phyloP scores from a whole-genome alignment of 92 coral and sea anemone species.

The Epizoanthus rinbou region DNA sequence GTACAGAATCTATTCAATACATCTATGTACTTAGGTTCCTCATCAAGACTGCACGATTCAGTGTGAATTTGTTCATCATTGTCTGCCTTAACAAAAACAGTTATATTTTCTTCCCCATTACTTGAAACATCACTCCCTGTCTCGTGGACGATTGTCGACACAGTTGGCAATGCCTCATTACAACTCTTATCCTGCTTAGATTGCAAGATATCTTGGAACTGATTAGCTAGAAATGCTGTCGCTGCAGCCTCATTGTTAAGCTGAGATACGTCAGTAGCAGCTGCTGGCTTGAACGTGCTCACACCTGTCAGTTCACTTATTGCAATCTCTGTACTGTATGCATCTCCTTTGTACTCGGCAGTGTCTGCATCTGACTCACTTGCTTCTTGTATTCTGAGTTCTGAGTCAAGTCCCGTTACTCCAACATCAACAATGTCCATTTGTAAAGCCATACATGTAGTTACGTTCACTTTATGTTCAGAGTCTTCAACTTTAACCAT shows the following conservation, averaged over 20 bases:
- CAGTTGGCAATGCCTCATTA: neutral
- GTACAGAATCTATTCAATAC: conserved; percentile 6
- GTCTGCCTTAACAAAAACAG: neutral
- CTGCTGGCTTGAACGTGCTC: neutral
- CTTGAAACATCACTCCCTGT: neutral
- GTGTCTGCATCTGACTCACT: neutral
- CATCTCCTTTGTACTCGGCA: neutral
- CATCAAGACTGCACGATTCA: neutral
- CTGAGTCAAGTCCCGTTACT: too few species aligned
- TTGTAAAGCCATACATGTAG: too few species aligned
- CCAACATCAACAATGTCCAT: too few species aligned
- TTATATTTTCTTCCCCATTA: neutral
- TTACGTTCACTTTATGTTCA: too few species aligned
- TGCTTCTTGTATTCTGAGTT: neutral
- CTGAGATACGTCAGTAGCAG: neutral
- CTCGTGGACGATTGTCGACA: neutral
- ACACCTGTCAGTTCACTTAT: neutral
- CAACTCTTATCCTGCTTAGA: neutral
- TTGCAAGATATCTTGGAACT: neutral
- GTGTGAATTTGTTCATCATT: neutral
- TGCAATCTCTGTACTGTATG: neutral
- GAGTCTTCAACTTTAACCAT: neutral
- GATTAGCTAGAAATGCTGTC: neutral
- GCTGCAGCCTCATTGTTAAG: neutral
- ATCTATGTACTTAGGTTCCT: neutral